A percentile compares a stretch with the other conserved stretches of the same genome.
Evolutionary conservation across 2,888 invertebrate species (phyloP).

Genomic region (Diachrysia chrysitis): DNA sequence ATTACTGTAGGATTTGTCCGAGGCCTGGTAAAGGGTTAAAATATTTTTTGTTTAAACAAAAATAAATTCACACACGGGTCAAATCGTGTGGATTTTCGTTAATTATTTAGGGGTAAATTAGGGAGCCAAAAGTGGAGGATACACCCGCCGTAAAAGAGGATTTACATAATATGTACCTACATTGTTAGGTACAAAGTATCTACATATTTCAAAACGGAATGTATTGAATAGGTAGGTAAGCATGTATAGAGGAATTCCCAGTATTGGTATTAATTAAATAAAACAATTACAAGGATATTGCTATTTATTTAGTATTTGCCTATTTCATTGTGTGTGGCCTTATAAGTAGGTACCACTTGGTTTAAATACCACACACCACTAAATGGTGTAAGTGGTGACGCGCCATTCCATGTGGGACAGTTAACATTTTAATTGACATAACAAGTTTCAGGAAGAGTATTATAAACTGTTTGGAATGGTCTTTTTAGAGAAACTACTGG

Average conservation of each 20-base stretch:
- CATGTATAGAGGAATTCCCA: too few relatives aligned
- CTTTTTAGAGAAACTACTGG: constrained; percentile 20
- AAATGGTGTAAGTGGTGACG: constrained; percentile 24
- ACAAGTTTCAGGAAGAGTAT: constrained; percentile 33
- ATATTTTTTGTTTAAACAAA: too few relatives aligned
- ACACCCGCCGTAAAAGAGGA: background rate
- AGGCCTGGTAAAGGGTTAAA: too few relatives aligned
- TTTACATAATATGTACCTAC: too few relatives aligned
- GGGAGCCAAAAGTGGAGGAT: background rate
- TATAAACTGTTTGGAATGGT: constrained; percentile 10
- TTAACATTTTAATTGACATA: constrained; percentile 39
- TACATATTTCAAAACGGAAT: background rate
- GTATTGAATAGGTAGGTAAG: too few relatives aligned
- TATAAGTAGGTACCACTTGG: background rate
- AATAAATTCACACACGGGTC: background rate
- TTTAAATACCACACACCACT: background rate
- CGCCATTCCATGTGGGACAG: constrained; percentile 32
- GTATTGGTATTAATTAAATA: too few relatives aligned
- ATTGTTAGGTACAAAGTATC: too few relatives aligned
- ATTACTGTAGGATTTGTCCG: too few relatives aligned
- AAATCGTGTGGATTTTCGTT: background rate
- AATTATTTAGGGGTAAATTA: background rate
- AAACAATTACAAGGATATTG: too few relatives aligned
- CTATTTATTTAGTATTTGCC: background rate
- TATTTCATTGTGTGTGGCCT: background rate